Evolutionary conservation across 1,140 invertebrate species (phyloP), one percentile per base, ranked within the genome.

Genomic region (Leptinotarsa texana): DNA sequence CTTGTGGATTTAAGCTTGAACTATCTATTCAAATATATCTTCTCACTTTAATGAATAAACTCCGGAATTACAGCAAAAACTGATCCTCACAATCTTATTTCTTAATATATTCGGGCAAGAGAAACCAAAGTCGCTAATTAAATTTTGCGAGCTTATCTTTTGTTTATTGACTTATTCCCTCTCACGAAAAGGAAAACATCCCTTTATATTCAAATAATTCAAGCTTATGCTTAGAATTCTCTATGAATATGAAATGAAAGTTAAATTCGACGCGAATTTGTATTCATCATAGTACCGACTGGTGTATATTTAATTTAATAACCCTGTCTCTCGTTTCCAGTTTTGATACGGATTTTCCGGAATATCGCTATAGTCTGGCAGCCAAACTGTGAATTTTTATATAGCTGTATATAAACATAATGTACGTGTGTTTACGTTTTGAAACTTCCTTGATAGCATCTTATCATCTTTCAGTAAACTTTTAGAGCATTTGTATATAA

Each of bases 201-300:
- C 72, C 76, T 75, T 77, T 75, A 77, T 77, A 77, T 77, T 77
- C 76, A 75, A 73, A 77, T 75, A 77, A 75, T 62, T 68, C 61
- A 61, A 73, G 73, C 61, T 77, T 69, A 75, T 77, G 76, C 74
- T 75, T 67, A 75, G 73, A 75, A 75, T 77, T 65, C 74, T 75
- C 76, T 75, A 77, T 77, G 76, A 77, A 77, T 77, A 69, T 74
- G 51, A 75, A 77, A 77, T 77, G 76, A 75, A 77, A 77, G 76
- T 75, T 77, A 73, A 77, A 77, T 75, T 77, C 69, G 66, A 49
- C 21, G 13, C 67, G 61, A 74, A 77, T 77, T 77, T 77, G 73
- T 77, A 77, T 77, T 77, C 76, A 75, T 77, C 76, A 77, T 69
- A 72, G 74, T 71, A 68, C 69, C 73, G 63, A 72, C 67, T 47